Conservation (phyloP, 1,140 invertebrate genomes). For the Caenorhabditis latens region DNA sequence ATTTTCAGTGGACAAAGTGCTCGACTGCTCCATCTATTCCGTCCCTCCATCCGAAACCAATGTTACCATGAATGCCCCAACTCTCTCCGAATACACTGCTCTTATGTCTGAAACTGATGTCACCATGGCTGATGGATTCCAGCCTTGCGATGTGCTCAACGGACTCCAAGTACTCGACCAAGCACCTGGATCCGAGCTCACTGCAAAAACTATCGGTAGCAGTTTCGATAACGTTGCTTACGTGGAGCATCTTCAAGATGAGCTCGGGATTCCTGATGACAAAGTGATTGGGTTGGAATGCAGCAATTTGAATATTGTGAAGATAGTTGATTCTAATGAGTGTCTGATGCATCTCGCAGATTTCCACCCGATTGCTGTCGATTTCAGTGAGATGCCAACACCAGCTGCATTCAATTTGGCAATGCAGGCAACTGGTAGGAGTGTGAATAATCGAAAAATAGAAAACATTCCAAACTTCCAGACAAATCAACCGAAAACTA, state of each 20-base stretch:
- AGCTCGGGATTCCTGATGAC: constrained; percentile 38
- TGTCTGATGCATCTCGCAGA: neutral
- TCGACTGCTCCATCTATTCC: constrained; percentile 38
- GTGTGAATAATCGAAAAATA: neutral
- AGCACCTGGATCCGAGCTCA: neutral
- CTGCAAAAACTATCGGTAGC: neutral
- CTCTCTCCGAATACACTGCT: neutral
- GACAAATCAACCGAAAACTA: neutral
- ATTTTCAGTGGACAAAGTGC: constrained; percentile 8
- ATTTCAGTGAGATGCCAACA: neutral
- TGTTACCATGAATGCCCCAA: constrained; percentile 12
- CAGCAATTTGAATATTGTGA: constrained; percentile 20
- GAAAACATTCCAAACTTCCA: neutral
- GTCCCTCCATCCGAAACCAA: constrained; percentile 5
- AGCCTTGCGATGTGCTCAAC: neutral
- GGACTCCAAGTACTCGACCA: neutral
- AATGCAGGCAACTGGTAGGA: neutral
- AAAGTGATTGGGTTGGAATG: constrained; percentile 39
- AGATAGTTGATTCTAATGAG: constrained; percentile 41
- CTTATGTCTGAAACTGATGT: constrained; percentile 18
- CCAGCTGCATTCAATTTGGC: neutral
- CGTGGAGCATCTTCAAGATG: constrained; percentile 24
- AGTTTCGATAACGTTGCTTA: neutral
- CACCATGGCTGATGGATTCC: constrained; percentile 25
- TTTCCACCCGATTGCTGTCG: neutral